phyloP scores from a whole-genome alignment of 2,888 invertebrate species.

The Ornithoptera alexandrae region DNA sequence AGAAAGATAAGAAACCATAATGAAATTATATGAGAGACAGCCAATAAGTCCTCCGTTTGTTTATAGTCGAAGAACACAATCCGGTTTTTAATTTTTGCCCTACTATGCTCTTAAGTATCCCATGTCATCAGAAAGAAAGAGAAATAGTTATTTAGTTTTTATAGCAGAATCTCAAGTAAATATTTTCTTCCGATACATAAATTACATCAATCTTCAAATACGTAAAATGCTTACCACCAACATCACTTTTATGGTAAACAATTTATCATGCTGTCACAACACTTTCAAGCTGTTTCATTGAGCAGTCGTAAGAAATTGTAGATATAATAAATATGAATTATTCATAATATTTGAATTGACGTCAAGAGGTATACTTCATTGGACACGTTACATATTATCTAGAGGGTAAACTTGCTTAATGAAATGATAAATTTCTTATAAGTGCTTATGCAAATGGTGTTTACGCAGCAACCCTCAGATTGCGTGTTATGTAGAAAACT shows the following conservation, averaged over 20 bases:
- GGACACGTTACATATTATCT: not conserved
- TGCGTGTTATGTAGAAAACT: not conserved
- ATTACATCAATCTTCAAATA: too few relatives aligned
- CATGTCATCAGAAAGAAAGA: too few relatives aligned
- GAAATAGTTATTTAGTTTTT: too few relatives aligned
- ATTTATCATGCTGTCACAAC: not conserved
- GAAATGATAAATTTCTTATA: not conserved
- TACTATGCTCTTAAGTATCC: too few relatives aligned
- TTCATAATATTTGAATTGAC: not conserved
- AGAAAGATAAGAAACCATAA: too few relatives aligned
- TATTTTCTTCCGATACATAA: too few relatives aligned
- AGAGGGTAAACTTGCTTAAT: not conserved
- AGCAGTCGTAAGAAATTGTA: not conserved
- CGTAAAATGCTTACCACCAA: too few relatives aligned
- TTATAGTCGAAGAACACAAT: too few relatives aligned
- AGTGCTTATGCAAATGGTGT: not conserved
- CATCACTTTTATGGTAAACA: not conserved
- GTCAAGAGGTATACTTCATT: not conserved
- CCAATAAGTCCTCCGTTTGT: too few relatives aligned
- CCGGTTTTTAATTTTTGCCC: too few relatives aligned
- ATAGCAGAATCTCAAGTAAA: too few relatives aligned
- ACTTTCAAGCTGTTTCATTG: not conserved
- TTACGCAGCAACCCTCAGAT: not conserved
- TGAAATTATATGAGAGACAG: too few relatives aligned
- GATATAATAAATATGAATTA: constrained; percentile 1